Conservation (phyloP, 2,888 invertebrate species). For the Gibbula magus region DNA sequence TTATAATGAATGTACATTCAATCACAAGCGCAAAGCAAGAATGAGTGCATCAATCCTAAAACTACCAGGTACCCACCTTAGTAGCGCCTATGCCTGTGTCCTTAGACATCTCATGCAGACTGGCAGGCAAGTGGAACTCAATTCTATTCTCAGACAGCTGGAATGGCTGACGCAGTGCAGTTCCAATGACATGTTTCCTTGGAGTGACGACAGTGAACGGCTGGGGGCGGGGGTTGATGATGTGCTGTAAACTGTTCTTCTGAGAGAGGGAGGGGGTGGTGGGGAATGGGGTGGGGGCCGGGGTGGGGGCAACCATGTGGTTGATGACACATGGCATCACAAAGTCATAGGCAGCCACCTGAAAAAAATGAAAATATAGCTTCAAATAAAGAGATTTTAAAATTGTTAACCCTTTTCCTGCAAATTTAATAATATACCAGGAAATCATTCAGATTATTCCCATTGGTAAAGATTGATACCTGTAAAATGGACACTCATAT, state of each 20-base stretch:
- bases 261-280: conserved; percentile 63
- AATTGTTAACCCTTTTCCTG: no score
- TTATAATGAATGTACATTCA: no score
- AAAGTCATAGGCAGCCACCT: conserved; percentile 75
- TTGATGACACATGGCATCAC: conserved; percentile 73
- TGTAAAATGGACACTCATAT: no score
- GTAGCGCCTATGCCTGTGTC: conserved; percentile 46
- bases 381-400: not conserved
- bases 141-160: conserved; percentile 67
- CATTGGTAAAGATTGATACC: no score
- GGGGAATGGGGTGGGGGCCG: conserved; percentile 67
- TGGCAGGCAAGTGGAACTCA: conserved; percentile 67
- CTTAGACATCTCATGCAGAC: conserved; percentile 55
- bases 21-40: no score
- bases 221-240: conserved; percentile 68
- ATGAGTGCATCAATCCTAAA: not conserved
- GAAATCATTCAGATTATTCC: no score
- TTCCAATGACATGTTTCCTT: conserved; percentile 72
- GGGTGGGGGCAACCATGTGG: conserved; percentile 67
- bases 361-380: conserved; percentile 25
- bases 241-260: conserved; percentile 68
- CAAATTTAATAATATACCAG: no score
- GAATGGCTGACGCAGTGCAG: conserved; percentile 72
- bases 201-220: conserved; percentile 67
- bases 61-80: conserved; percentile 41